Percentiles rank a stretch among this genome's conserved stretches.
Conservation (phyloP, 2,113 vertebrate species). For the Lathamus discolor region DNA sequence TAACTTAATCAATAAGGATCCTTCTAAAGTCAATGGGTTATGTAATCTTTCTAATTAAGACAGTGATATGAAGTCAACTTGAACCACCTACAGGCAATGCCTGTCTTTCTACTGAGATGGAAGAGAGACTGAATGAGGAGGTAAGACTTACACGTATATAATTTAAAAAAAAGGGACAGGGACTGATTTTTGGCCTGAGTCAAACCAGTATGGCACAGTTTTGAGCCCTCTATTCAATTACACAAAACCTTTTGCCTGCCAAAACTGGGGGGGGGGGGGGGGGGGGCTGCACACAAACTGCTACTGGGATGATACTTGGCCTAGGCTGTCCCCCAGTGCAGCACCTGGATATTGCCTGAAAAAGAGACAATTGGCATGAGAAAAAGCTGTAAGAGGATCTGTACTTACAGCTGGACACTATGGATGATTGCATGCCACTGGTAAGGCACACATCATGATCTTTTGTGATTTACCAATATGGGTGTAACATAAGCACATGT, state of each 20-base stretch:
- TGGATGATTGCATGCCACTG: accelerated
- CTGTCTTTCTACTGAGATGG: background rate
- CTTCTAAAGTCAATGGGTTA: background rate
- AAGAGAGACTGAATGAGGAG: background rate
- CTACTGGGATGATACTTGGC: background rate
- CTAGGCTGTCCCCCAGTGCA: background rate
- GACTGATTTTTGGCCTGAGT: background rate
- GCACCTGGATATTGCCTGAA: background rate
- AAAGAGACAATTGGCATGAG: background rate
- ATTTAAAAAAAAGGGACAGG: background rate
- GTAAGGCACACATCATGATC: background rate
- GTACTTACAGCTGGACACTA: background rate
- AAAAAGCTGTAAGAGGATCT: background rate
- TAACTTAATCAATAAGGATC: background rate
- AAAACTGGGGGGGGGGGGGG: background rate
- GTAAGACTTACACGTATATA: background rate
- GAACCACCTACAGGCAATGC: background rate
- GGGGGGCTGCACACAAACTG: background rate
- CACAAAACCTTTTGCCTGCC: background rate
- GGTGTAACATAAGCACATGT: background rate
- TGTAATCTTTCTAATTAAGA: background rate
- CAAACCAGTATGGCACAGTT: background rate
- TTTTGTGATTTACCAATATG: background rate
- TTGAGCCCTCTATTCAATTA: background rate
- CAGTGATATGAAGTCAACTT: background rate